A percentile compares a stretch with the other conserved stretches of the same genome.
Evolutionary conservation across 2,797 vertebrate species (phyloP).

Genomic region (Diceros bicornis): DNA sequence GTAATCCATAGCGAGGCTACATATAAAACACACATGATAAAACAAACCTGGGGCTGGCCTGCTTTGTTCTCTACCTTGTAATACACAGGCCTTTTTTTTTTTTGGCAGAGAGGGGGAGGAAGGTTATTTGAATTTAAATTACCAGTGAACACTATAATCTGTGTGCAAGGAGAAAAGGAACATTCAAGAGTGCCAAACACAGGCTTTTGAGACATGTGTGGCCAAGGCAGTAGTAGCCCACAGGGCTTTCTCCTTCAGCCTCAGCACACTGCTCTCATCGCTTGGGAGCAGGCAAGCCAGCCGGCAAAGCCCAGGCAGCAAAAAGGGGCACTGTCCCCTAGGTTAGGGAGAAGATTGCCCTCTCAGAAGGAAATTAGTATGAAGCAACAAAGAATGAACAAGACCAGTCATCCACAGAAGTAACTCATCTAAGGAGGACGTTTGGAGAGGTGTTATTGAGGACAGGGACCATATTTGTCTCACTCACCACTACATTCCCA

Average conservation of each 20-base stretch:
- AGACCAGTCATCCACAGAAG: slow-evolving; percentile 32
- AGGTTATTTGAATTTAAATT: slow-evolving; percentile 84
- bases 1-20: slow-evolving; percentile 54
- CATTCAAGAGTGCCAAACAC: slow-evolving; percentile 63
- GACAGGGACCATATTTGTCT: slow-evolving; percentile 9
- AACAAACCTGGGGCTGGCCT: slow-evolving; percentile 45
- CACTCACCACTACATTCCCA: background rate
- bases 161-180: slow-evolving; percentile 79
- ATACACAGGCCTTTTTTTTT: slow-evolving; percentile 54
- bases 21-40: slow-evolving; percentile 61
- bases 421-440: background rate
- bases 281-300: slow-evolving; percentile 40
- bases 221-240: background rate
- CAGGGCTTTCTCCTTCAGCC: slow-evolving; percentile 53
- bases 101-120: background rate
- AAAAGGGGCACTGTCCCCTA: slow-evolving; percentile 64
- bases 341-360: slow-evolving; percentile 36
- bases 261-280: slow-evolving; percentile 37
- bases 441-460: slow-evolving; percentile 23
- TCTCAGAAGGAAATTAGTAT: slow-evolving; percentile 68
- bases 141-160: slow-evolving; percentile 80
- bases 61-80: slow-evolving; percentile 76
- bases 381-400: slow-evolving; percentile 62
- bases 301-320: slow-evolving; percentile 52
- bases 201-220: slow-evolving; percentile 58